Evolutionary conservation across 2,113 vertebrate genomes (phyloP).

Genomic region (Rousettus leschenaultii): DNA sequence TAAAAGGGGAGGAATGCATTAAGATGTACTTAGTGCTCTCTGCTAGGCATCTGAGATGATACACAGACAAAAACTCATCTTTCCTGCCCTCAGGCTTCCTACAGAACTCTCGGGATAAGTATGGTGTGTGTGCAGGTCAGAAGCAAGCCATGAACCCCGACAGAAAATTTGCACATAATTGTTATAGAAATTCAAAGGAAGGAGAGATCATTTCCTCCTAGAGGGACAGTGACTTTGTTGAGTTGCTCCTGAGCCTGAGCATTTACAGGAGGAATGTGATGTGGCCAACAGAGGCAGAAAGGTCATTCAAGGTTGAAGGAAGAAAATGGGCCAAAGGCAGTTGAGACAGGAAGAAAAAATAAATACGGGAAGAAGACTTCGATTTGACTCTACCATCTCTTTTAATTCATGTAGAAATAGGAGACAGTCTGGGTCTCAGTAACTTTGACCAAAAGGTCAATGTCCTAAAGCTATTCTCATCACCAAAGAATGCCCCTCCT

Average conservation of each 20-base stretch:
- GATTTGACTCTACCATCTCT: not conserved
- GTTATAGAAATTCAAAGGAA: not conserved
- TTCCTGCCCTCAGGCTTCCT: not conserved
- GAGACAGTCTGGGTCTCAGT: not conserved
- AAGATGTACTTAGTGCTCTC: not conserved
- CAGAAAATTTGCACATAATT: not conserved
- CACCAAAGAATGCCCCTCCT: not conserved
- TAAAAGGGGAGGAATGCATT: not conserved
- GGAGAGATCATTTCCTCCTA: not conserved
- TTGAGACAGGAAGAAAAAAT: not conserved
- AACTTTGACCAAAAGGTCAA: not conserved
- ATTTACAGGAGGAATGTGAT: not conserved
- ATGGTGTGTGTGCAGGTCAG: not conserved
- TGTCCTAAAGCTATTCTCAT: not conserved
- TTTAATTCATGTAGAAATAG: not conserved
- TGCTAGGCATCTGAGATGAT: not conserved
- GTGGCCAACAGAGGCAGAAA: not conserved
- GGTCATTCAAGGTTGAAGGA: not conserved
- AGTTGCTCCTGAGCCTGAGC: not conserved
- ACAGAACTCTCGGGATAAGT: accelerated
- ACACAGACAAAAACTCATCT: not conserved
- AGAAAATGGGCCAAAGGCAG: not conserved
- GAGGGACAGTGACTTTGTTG: not conserved
- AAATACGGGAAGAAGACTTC: not conserved
- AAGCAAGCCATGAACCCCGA: not conserved